Percentiles rank a stretch among this genome's conserved stretches.
Conservation (phyloP, 2,888 invertebrate species). For the Lasioglossum marginatum region DNA sequence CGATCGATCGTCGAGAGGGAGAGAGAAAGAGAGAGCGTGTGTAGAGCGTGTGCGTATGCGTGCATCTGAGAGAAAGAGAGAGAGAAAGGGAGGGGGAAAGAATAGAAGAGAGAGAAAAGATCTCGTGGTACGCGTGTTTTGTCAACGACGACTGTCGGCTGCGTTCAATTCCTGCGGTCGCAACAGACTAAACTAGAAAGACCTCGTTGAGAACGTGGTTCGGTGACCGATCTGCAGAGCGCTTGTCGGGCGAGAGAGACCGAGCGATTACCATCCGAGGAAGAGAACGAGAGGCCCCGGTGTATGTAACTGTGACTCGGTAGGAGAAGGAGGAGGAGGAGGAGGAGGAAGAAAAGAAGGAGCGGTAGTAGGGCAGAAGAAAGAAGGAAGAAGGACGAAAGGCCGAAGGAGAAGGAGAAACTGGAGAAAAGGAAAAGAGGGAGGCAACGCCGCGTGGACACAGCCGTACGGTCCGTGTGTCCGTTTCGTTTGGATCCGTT, state of each 20-base stretch:
- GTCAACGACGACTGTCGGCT: neutral
- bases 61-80: neutral
- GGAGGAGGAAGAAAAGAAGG: conserved; percentile 1
- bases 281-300: conserved; percentile 30
- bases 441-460: conserved; percentile 74
- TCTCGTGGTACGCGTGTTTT: conserved; percentile 26
- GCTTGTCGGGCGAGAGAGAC: conserved; percentile 9
- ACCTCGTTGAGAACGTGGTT: conserved; percentile 59
- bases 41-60: neutral
- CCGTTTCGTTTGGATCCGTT: conserved; percentile 53
- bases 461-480: conserved; percentile 61
- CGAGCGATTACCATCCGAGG: conserved; percentile 16
- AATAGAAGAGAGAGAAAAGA: neutral
- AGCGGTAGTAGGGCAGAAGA: conserved; percentile 47
- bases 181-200: conserved; percentile 22
- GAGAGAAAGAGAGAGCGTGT: neutral
- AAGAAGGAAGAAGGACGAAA: conserved; percentile 41
- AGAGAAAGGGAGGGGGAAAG: neutral
- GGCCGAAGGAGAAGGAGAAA: conserved; percentile 33
- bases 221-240: conserved; percentile 60
- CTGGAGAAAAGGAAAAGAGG: conserved; percentile 52
- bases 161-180: conserved; percentile 18
- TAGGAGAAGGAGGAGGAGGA: neutral
- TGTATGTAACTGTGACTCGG: conserved; percentile 2
- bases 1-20: conserved; percentile 7